A percentile compares a stretch with the other conserved stretches of the same genome.
These are phyloP conservation scores for Chaunax sp. DNA, from an alignment of 2,797 vertebrate species.

Conservation along the genomic window DNA sequence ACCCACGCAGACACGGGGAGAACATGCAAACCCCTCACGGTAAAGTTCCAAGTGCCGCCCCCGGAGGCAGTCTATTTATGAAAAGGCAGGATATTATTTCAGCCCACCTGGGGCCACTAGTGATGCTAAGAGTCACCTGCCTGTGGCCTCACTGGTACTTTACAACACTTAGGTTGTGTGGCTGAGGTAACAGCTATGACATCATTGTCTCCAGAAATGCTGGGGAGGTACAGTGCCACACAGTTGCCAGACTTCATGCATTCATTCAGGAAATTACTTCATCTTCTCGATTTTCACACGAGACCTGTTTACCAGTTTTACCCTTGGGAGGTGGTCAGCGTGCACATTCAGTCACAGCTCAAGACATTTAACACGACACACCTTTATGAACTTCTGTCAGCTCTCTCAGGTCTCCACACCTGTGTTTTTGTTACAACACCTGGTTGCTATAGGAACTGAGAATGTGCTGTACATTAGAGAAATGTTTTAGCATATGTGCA, in stretches of 20 bases:
- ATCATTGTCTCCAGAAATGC: conserved; percentile 79
- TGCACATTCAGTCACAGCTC: conserved; percentile 51
- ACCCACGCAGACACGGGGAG: too few relatives aligned
- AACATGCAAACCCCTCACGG: too few relatives aligned
- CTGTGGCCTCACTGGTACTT: conserved; percentile 75
- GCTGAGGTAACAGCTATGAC: conserved; percentile 77
- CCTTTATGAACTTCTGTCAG: conserved; percentile 39
- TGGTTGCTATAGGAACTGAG: conserved; percentile 66
- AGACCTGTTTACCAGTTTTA: conserved; percentile 70
- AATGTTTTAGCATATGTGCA: conserved; percentile 15
- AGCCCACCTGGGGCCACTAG: conserved; percentile 67
- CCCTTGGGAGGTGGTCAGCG: conserved; percentile 64
- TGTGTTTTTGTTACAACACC: conserved; percentile 78
- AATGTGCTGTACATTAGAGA: conserved; percentile 31
- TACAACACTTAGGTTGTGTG: conserved; percentile 69
- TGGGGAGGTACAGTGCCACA: conserved; percentile 70
- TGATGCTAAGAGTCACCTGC: conserved; percentile 74
- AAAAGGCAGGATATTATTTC: conserved; percentile 72
- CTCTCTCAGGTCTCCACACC: conserved; percentile 60
- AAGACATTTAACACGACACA: conserved; percentile 43
- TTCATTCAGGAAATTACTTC: conserved; percentile 79
- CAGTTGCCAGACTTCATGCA: conserved; percentile 73
- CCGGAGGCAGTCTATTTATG: conserved; percentile 61
- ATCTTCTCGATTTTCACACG: conserved; percentile 67
- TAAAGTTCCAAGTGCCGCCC: too few relatives aligned